These are phyloP conservation scores for Lamellibrachia columna DNA, from an alignment of 2,888 invertebrate species.

Conservation along the genomic window DNA sequence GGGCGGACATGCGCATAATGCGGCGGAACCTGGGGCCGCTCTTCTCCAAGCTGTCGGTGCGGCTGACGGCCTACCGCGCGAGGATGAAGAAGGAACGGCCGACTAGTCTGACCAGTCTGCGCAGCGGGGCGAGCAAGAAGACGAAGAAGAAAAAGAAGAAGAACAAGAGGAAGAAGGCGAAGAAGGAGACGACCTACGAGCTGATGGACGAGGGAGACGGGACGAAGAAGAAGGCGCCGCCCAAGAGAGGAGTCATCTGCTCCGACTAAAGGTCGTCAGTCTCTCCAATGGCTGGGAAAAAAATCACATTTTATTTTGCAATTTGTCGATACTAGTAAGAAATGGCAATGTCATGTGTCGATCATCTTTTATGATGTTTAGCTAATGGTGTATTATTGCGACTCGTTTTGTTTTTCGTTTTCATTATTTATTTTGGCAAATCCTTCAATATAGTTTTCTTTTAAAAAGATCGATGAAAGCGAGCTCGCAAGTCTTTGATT, in stretches of 20 bases:
- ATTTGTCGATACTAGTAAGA: too few relatives aligned
- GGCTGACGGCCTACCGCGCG: not conserved
- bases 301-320: not conserved
- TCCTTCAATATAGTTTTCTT: too few relatives aligned
- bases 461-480: too few relatives aligned
- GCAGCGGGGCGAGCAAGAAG: not conserved
- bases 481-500: too few relatives aligned
- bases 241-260: not conserved
- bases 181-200: constrained; percentile 1
- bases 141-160: not conserved
- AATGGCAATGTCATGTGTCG: too few relatives aligned
- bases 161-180: constrained; percentile 6
- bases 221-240: not conserved
- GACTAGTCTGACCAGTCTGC: not conserved
- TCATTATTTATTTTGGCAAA: too few relatives aligned
- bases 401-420: too few relatives aligned
- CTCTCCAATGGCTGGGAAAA: not conserved
- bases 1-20: not conserved
- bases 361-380: too few relatives aligned
- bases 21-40: not conserved
- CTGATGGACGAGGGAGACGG: not conserved
- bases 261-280: not conserved
- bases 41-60: not conserved
- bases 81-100: not conserved
- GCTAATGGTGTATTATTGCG: too few relatives aligned